Conservation (phyloP, 1,140 invertebrate species). For the Lepidurus apus region DNA sequence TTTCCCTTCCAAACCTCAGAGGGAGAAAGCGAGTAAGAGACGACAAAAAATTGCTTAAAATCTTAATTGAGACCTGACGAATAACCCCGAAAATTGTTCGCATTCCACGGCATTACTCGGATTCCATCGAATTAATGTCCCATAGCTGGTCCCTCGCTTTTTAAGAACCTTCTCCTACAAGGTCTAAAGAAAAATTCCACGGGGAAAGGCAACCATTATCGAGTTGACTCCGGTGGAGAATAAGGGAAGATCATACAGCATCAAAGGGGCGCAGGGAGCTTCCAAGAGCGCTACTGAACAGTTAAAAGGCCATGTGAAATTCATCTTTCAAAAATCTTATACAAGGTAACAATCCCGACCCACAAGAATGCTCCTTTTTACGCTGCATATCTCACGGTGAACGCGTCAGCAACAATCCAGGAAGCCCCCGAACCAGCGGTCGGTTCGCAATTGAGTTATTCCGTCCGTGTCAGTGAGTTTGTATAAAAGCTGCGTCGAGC, state of each 20-base stretch:
- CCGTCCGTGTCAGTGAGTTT: background rate
- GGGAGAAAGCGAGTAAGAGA: background rate
- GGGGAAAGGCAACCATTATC: too few species aligned
- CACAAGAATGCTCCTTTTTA: constrained; percentile 2
- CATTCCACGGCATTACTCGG: background rate
- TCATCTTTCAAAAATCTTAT: background rate
- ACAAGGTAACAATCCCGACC: background rate
- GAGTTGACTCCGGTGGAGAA: too few species aligned
- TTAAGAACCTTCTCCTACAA: background rate
- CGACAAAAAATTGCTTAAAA: too few species aligned
- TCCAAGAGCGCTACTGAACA: too few species aligned
- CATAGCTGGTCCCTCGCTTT: background rate
- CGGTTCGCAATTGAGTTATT: constrained; percentile 10
- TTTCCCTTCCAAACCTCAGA: background rate
- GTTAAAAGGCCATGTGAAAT: too few species aligned
- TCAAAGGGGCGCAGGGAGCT: too few species aligned
- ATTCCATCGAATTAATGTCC: background rate
- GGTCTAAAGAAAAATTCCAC: background rate
- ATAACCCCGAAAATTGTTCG: background rate
- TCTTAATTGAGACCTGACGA: background rate
- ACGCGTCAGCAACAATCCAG: constrained; percentile 13
- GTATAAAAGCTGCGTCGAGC: background rate
- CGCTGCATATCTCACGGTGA: constrained; percentile 20
- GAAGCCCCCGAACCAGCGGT: background rate
- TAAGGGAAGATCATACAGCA: too few species aligned